Evolutionary conservation across 2,797 vertebrate genomes (phyloP), one percentile per base, ranked within the genome.

Genomic region (Epinephelus coioides): DNA sequence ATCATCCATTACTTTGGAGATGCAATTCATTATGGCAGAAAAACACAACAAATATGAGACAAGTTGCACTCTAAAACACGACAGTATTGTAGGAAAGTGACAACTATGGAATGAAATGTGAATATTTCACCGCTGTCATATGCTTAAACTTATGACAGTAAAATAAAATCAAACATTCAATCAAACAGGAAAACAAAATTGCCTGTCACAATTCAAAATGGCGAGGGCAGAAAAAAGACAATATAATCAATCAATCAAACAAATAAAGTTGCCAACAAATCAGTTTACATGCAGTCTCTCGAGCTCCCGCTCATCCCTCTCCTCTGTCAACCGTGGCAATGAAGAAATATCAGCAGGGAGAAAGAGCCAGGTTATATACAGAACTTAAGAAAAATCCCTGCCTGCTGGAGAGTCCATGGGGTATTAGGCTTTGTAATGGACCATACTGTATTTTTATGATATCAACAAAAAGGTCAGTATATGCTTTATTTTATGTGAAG

Each of bases 241-340:
- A 92, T 88, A 81, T 90, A 84, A 92, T 93, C 90, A 94, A 94
- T 94, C 94, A 95, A 94, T 94, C 92, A 93, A 92, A 89, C 57
- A 91, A 93, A 94, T 91, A 90, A 92, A 92, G 79, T 88, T 87
- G 91, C 84, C 84, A 91, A 87, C 67, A 91, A 90, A 91, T 92
- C 82, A 57, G 78, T 90, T 94, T 83, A 88, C 60, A 86, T 91
- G 73, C 80, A 69, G 73, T 81, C 86, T 82, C 70, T 84, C 73
- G 62, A 57, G 65, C 74, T 82, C 44, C 63, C 23, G 43, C 78
- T 70, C 82, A 88, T 88, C 81, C 63, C 70, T 92, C 81, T 89
- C 60, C 70, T 74, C 88, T 88, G 84, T 85, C 83, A 91, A 61
- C 68, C 21, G 30, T 67, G 73, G 50, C 73, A 79, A 86, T 70